Conservation (phyloP, 2,797 vertebrate genomes). For the Paramormyrops hopkinsi region DNA sequence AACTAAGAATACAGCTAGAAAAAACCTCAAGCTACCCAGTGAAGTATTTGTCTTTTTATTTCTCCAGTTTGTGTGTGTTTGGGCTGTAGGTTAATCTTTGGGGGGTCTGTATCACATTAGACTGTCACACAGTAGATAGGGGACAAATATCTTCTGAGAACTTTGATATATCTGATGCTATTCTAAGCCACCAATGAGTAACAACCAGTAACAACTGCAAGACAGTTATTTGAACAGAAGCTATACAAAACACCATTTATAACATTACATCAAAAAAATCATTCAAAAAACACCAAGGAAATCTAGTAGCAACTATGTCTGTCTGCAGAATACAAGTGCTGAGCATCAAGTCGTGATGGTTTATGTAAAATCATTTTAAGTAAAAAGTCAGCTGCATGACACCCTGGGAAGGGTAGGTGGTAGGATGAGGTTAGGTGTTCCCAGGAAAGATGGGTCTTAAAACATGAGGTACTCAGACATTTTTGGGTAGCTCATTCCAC, state of each 20-base stretch:
- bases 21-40: conserved; percentile 15
- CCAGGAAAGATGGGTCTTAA: neutral
- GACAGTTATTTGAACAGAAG: neutral
- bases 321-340: neutral
- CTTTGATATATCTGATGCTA: neutral
- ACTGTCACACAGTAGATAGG: neutral
- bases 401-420: neutral
- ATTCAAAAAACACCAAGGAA: neutral
- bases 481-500: neutral
- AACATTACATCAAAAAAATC: neutral
- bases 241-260: neutral
- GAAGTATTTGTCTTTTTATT: conserved; percentile 14
- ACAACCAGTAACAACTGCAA: neutral
- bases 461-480: neutral
- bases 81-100: neutral
- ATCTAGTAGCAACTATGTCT: neutral
- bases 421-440: neutral
- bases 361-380: neutral
- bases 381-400: neutral
- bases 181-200: neutral
- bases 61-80: conserved; percentile 2
- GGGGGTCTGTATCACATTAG: neutral
- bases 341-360: neutral
- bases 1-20: conserved; percentile 41
- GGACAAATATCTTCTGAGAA: neutral